phyloP scores from a whole-genome alignment of 2,888 invertebrate species.

The Cantharis lateralis region DNA sequence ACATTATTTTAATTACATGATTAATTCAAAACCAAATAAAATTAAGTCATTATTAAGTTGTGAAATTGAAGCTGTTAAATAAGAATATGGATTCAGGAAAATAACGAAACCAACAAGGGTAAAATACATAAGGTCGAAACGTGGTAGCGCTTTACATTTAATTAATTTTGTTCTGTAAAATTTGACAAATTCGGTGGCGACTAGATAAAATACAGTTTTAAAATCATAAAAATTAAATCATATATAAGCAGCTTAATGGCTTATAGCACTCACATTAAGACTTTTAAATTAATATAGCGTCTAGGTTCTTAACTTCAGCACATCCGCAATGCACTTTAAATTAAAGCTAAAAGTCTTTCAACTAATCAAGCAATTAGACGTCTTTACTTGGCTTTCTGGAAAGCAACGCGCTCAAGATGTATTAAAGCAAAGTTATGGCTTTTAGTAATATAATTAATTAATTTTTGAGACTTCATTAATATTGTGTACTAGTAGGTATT shows the following conservation, averaged over 20 bases:
- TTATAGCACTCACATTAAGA: background rate
- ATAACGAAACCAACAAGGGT: background rate
- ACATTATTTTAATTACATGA: background rate
- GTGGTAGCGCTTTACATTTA: background rate
- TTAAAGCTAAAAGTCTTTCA: background rate
- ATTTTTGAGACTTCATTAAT: background rate
- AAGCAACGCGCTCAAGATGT: background rate
- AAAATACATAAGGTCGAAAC: background rate
- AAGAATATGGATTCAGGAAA: background rate
- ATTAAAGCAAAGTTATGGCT: background rate
- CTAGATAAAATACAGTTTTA: background rate
- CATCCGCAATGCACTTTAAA: background rate
- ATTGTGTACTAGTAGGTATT: background rate
- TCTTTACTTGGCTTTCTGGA: background rate
- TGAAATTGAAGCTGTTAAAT: background rate
- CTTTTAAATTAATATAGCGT: background rate
- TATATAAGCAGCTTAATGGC: background rate
- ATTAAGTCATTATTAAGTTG: background rate
- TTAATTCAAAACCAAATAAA: background rate
- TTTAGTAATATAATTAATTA: background rate
- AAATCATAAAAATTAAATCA: background rate
- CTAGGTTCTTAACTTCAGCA: background rate
- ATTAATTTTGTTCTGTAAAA: background rate
- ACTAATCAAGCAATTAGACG: background rate
- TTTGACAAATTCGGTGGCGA: background rate